Evolutionary conservation across 2,113 vertebrate genomes (phyloP), one percentile per base, ranked within the genome.

Genomic region (Otus sunia): DNA sequence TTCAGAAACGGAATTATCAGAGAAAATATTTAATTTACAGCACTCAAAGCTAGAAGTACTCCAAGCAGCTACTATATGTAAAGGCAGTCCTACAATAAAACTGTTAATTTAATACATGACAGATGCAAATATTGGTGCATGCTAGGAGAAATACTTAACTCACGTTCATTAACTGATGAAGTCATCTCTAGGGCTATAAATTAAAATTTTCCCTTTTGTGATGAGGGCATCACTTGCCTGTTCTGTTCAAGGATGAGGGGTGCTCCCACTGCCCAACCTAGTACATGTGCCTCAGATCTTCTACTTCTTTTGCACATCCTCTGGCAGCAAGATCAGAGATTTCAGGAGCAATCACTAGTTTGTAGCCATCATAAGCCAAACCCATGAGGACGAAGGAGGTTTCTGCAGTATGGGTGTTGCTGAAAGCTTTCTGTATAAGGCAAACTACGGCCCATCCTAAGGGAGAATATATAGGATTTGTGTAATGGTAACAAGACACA

Each of bases 201-300:
- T 73, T 52, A 82, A 76, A 76, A 0, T 30, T 30, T 55, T 72
- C 29, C 43, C 10, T 82, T 60, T 43, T 43, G 34, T 39, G 29
- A 41, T 12, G 16, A 66, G 88, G 37, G 32, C 29, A 41, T 39
- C 45, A 36, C 20, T 23, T 78, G 55, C 25, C 41, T 60, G 27
- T 55, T 52, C 41, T 60, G 27, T 55, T 52, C 22, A 36, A 69
- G 41, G 32, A 37, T 7, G 22, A 73, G 22, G 41, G 26, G 58
- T 23, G 22, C 10, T 73, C 49, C 71, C 36, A 9, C 34, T 63
- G 55, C 66, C 43, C 50, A 49, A 10, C 17, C 17, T 36, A 9
- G 5, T 12, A 27, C 22, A 0, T 0, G 7, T n/a, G 41, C 59
- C 64, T 77, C 15, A 1, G 17, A 4, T 15, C 34, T 86, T 41